Conservation (phyloP, 2,113 vertebrate genomes). For the Passer domesticus region DNA sequence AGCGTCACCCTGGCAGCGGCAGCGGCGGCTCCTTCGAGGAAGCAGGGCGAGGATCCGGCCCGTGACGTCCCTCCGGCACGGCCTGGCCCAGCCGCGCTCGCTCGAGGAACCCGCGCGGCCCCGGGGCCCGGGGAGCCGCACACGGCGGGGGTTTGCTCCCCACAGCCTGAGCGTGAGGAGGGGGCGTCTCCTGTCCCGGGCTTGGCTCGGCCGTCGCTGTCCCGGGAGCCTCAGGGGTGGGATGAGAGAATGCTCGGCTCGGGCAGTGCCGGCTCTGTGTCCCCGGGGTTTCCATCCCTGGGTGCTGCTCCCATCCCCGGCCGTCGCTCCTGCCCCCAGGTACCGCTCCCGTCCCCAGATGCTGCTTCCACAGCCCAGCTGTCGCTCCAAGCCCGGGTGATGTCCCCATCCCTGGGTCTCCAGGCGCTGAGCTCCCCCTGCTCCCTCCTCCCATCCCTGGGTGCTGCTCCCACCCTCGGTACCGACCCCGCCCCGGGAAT, state of each 20-base stretch:
- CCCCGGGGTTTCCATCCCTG: neutral
- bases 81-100: neutral
- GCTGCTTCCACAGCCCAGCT: fast-evolving
- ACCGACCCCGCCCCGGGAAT: neutral
- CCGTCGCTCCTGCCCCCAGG: fast-evolving
- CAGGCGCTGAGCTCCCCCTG: neutral
- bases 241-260: fast-evolving
- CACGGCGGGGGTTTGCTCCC: fast-evolving
- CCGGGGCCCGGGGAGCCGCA: neutral
- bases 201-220: fast-evolving
- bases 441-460: fast-evolving
- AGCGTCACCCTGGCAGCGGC: conserved; percentile 53
- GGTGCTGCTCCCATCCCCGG: too few species aligned
- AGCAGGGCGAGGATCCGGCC: neutral
- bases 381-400: neutral
- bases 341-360: fast-evolving
- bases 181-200: fast-evolving
- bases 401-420: too few species aligned
- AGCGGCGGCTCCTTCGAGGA: conserved; percentile 57
- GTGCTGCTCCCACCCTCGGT: neutral
- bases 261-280: fast-evolving
- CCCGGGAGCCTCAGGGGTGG: fast-evolving
- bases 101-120: neutral
- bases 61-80: neutral
- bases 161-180: neutral